phyloP scores from a whole-genome alignment of 2,113 vertebrate species.

The Rhegmatorhina hoffmannsi region DNA sequence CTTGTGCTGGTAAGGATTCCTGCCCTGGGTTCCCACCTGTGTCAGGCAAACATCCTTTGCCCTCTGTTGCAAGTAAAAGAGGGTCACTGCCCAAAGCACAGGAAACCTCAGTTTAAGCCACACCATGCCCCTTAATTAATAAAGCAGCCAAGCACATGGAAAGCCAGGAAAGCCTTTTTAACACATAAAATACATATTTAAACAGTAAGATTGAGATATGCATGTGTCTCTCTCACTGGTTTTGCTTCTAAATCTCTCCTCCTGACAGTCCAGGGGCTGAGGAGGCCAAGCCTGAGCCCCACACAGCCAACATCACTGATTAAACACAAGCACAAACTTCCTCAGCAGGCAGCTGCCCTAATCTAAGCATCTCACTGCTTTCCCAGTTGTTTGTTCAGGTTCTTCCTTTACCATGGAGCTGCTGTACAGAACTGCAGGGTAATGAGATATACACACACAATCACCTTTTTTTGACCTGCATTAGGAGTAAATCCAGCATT shows the following conservation, averaged over 20 bases:
- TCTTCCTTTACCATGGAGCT: background rate
- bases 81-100: background rate
- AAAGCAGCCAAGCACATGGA: background rate
- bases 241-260: background rate
- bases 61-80: background rate
- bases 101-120: background rate
- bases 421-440: background rate
- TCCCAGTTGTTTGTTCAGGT: slow-evolving; percentile 46
- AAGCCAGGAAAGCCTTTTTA: background rate
- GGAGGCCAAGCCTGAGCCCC: background rate
- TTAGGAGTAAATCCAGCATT: background rate
- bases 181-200: background rate
- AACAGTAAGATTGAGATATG: background rate
- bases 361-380: background rate
- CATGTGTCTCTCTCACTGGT: background rate
- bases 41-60: rapidly evolving
- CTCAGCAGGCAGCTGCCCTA: background rate
- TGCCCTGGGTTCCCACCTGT: background rate
- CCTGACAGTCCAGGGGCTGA: background rate
- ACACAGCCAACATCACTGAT: background rate
- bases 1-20: background rate
- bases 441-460: background rate
- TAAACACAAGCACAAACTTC: slow-evolving; percentile 26
- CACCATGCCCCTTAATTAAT: background rate
- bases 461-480: background rate